Evolutionary conservation across 2,113 vertebrate species (phyloP), one percentile per base, ranked within the genome.

Genomic region (Scophthalmus maximus): DNA sequence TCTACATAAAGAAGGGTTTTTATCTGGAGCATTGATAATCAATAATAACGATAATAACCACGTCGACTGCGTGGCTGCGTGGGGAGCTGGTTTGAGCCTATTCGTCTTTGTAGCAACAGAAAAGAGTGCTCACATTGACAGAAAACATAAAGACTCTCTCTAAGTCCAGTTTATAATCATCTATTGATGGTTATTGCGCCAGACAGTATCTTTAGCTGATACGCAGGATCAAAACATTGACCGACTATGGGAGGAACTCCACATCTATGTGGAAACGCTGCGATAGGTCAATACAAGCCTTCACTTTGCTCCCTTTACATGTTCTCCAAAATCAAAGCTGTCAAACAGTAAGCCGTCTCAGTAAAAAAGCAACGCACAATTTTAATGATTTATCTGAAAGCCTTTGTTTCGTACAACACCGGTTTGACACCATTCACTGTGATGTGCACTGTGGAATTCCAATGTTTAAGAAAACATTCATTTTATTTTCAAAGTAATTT

Each of bases 21-120:
- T 77, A n/a, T n/a, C 50, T 61, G 23, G 63, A 57, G n/a, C 59
- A 63, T 36, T 68, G 51, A 53, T 58, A 42, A 85, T 79, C 71
- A 72, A 76, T 81, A 59, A 27, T n/a, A n/a, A n/a, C n/a, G n/a
- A n/a, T n/a, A n/a, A n/a, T n/a, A n/a, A n/a, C n/a, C 12, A 36
- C 36, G 15, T 15, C 7, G 46, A 46, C 42, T 42, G 67, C 32
- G 66, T 72, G 15, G 65, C 61, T 77, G 46, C 27, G 8, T 56
- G 46, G 64, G 65, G 79, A 76, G 60, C 36, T 70, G 10, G 36
- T 79, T 76, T 55, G 38, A 55, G 49, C 20, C 17, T 8, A 40
- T 59, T 65, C n/a, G n/a, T 67, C 47, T 71, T 52, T 68, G 56
- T 36, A n/a, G 57, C 70, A 30, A 0, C 15, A 59, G 50, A 70